These are phyloP conservation scores for Folsomia manolachei DNA, from an alignment of 2,888 invertebrate species.

Conservation along the genomic window DNA sequence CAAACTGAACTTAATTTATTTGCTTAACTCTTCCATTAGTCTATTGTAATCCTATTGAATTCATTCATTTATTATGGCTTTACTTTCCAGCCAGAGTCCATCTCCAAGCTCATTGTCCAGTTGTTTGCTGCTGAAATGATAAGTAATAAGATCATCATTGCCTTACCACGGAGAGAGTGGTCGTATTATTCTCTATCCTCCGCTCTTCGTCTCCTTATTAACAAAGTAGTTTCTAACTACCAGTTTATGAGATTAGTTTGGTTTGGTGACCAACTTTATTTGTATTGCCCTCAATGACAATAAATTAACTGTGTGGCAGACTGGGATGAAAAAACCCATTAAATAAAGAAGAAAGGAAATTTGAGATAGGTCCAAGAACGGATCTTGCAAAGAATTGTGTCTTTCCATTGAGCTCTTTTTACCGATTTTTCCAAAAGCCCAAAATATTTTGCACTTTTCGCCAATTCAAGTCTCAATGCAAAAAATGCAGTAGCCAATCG, in stretches of 20 bases:
- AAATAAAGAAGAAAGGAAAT: not conserved
- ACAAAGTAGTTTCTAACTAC: not conserved
- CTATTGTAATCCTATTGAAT: conserved; percentile 1
- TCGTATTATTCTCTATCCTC: no score
- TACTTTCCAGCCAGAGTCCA: not conserved
- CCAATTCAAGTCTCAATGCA: no score
- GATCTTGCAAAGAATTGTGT: not conserved
- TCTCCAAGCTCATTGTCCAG: not conserved
- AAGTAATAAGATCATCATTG: not conserved
- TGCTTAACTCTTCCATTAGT: not conserved
- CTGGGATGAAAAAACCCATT: conserved; percentile 7
- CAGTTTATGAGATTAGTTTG: conserved; percentile 3
- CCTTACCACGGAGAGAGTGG: not conserved
- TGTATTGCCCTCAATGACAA: conserved; percentile 6
- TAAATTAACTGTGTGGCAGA: not conserved
- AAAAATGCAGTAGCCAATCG: no score
- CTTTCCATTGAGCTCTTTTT: no score
- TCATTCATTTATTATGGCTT: conserved; percentile 2
- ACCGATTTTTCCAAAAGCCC: no score
- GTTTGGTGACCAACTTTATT: conserved; percentile 6
- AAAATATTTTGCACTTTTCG: no score
- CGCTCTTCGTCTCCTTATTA: not conserved
- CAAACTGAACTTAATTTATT: not conserved
- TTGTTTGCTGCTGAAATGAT: no score
- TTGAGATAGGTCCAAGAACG: not conserved